These are phyloP conservation scores for Manacus vitellinus DNA, from an alignment of 2,113 vertebrate species.

Conservation along the genomic window DNA sequence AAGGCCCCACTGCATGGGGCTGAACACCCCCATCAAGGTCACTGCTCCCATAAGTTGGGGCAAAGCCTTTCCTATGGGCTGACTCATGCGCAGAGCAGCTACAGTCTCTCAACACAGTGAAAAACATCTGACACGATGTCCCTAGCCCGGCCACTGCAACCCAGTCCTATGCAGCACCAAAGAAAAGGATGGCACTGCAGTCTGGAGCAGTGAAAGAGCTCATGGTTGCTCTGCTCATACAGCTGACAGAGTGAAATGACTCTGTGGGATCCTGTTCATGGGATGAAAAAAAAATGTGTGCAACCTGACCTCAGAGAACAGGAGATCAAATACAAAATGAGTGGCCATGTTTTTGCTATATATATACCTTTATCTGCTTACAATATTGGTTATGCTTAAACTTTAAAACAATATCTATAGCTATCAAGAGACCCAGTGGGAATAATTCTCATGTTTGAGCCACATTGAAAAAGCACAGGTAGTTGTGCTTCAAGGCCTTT, in stretches of 20 bases:
- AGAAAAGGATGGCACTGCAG: accelerated
- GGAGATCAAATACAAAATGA: not conserved
- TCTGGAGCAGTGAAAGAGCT: not conserved
- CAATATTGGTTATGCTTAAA: not conserved
- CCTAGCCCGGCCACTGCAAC: accelerated
- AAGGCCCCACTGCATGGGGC: accelerated
- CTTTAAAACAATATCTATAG: not conserved
- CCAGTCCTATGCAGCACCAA: accelerated
- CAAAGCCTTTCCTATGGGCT: not conserved
- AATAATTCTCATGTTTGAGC: not conserved
- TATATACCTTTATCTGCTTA: not conserved
- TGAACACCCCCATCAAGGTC: not conserved
- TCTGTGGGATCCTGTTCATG: accelerated
- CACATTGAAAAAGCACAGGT: accelerated
- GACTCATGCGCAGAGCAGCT: accelerated
- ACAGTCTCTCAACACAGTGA: not conserved
- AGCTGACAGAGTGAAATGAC: not conserved
- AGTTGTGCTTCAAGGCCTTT: not conserved
- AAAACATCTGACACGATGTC: accelerated
- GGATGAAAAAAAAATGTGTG: not conserved
- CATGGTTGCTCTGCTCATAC: not conserved
- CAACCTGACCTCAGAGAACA: not conserved
- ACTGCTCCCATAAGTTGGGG: not conserved
- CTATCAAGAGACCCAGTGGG: not conserved
- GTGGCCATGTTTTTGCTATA: not conserved